Conservation (phyloP, 2,888 invertebrate genomes). For the Minunthozetes semirufus region DNA sequence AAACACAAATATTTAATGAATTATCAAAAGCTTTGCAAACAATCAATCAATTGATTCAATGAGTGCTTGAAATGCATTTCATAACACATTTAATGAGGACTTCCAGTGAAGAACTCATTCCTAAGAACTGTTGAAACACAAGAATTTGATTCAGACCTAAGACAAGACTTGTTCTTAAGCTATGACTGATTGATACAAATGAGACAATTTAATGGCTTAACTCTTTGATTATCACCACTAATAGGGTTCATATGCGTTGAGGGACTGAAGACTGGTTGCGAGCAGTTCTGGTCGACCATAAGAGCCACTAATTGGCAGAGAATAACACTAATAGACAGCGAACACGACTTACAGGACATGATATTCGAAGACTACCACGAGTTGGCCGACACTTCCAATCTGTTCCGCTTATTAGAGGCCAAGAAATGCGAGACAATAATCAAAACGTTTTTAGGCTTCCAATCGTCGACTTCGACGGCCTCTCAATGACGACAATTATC, state of each 20-base stretch:
- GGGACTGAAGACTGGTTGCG: background rate
- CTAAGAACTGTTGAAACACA: no score
- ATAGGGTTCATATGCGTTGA: conserved; percentile 34
- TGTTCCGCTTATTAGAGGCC: conserved; percentile 22
- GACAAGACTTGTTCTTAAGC: background rate
- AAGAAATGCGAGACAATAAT: conserved; percentile 24
- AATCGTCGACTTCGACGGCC: background rate
- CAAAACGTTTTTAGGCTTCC: conserved; percentile 26
- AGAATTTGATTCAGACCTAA: no score
- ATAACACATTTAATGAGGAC: no score
- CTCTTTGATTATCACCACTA: background rate
- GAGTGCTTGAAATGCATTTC: no score
- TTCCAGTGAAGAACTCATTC: no score
- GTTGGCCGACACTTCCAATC: conserved; percentile 23
- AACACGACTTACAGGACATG: background rate
- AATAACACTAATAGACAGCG: conserved; percentile 31
- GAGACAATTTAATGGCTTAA: background rate
- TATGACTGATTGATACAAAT: background rate
- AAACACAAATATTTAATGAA: no score
- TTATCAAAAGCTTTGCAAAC: no score
- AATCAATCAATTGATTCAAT: no score
- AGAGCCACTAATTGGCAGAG: conserved; percentile 26
- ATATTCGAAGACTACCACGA: conserved; percentile 27
- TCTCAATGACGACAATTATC: background rate
- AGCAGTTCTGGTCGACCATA: conserved; percentile 20